Evolutionary conservation across 2,797 vertebrate species (phyloP).

Genomic region (Sylvia borin): DNA sequence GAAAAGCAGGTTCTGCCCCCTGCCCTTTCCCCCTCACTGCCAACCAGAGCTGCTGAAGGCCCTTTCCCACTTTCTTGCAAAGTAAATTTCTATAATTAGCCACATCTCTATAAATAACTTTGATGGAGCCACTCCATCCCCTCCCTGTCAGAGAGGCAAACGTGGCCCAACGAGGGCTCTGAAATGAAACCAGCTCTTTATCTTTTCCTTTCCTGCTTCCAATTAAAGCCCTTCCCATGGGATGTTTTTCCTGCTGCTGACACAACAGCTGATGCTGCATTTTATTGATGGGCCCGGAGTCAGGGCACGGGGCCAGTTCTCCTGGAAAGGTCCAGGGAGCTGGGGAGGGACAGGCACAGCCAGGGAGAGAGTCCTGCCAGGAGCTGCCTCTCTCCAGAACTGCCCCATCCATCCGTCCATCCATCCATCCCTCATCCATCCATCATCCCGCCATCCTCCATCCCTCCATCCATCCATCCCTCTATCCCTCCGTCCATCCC

Average conservation of each 20-base stretch:
- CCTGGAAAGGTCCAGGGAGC: not conserved
- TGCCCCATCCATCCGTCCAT: not conserved
- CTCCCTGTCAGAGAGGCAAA: not conserved
- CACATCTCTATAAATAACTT: not conserved
- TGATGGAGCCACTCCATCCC: not conserved
- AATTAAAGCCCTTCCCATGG: constrained; percentile 33
- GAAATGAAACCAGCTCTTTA: constrained; percentile 17
- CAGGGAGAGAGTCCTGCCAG: not conserved
- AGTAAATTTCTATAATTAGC: not conserved
- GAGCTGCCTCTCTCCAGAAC: not conserved
- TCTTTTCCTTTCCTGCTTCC: constrained; percentile 52
- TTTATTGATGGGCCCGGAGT: not conserved
- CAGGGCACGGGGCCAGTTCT: constrained; percentile 26
- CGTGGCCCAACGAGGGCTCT: not conserved
- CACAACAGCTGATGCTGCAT: constrained; percentile 17
- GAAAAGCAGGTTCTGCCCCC: too few relatives aligned
- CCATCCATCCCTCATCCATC: too few relatives aligned
- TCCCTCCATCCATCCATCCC: too few relatives aligned
- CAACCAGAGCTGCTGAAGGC: not conserved
- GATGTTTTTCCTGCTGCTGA: constrained; percentile 38
- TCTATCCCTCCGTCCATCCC: too few relatives aligned
- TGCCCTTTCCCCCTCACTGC: not conserved
- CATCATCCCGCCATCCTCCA: too few relatives aligned
- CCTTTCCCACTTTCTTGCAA: not conserved
- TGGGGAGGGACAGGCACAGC: not conserved